Evolutionary conservation across 2,888 invertebrate species (phyloP), one percentile per base, ranked within the genome.

Genomic region (Netelia melanura): DNA sequence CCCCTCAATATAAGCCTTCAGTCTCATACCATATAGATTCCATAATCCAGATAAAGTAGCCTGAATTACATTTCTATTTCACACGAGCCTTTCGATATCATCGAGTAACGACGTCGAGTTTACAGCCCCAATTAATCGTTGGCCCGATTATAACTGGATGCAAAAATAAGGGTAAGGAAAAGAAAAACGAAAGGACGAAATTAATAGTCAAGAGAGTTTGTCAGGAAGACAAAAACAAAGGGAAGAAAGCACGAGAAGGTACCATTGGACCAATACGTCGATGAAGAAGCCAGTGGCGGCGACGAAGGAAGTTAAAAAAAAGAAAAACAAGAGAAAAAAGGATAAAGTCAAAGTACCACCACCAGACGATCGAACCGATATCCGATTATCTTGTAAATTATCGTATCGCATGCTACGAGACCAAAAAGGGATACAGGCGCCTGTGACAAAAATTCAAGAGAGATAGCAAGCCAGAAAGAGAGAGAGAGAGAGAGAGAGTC

Each of bases 61-160:
- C 77, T 76, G 85, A 88, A 89, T 90, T 90, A 90, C 87, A 88
- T 89, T 89, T 90, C 88, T 89, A 87, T 89, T 89, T 86, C 79
- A 83, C 52, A 81, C 70, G 43, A n/a, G 44, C 84, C 81, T 82
- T 75, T 72, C 81, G 62, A 52, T 64, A 56, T 65, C 56, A 68
- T 68, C 68, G 56, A 75, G 72, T 62, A 75, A 62, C 74, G n/a
- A 44, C 61, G 38, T 44, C 30, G 70, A 56, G 65, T 52, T 30
- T 25, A 48, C 56, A 56, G 23, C 65, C 56, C 21, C 80, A 67
- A 64, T 81, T 81, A 81, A 82, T 77, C 61, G 71, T 82, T 56
- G 30, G 54, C 10, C 68, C 75, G 67, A 74, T 80, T 67, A 76
- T 56, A 65, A 9, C 25, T 65, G 23, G 9, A 14, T 48, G 64